These are phyloP conservation scores for Frieseomelitta varia DNA, from an alignment of 1,140 invertebrate genomes.

Conservation along the genomic window DNA sequence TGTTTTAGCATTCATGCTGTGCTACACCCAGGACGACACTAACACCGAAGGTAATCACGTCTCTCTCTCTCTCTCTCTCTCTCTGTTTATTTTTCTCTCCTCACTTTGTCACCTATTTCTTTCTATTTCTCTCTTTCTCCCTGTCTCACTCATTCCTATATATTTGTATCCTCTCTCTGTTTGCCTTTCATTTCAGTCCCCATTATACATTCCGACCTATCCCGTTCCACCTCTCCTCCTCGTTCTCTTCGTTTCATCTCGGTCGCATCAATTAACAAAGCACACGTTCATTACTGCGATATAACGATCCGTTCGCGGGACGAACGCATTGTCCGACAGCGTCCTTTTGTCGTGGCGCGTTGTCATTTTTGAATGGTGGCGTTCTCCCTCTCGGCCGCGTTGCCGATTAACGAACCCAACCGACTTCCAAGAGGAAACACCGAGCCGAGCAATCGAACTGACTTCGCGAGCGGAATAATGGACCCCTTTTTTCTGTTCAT, in stretches of 20 bases:
- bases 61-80: conserved; percentile 50
- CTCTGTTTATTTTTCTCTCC: not conserved
- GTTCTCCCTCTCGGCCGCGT: not conserved
- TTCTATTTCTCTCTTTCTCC: conserved; percentile 42
- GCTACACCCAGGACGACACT: conserved; percentile 94
- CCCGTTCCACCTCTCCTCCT: not conserved
- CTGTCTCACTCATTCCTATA: conserved; percentile 16
- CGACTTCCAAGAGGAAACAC: not conserved
- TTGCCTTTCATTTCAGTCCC: conserved; percentile 17
- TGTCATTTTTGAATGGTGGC: conserved; percentile 14
- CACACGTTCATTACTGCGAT: conserved; percentile 51
- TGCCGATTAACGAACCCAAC: conserved; percentile 10
- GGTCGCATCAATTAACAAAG: conserved; percentile 57
- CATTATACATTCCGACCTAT: conserved; percentile 18
- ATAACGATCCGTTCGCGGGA: conserved; percentile 33
- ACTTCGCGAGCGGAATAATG: not conserved
- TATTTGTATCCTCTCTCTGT: conserved; percentile 8
- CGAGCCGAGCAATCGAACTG: conserved; percentile 8
- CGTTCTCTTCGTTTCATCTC: conserved; percentile 43
- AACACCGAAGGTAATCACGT: conserved; percentile 90
- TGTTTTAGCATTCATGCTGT: conserved; percentile 95
- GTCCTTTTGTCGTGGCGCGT: conserved; percentile 28
- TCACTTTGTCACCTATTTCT: not conserved
- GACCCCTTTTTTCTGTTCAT: too few relatives aligned
- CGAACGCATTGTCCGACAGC: conserved; percentile 29